Conservation (phyloP, 1,140 invertebrate species). For the Diorhabda sublineata region DNA sequence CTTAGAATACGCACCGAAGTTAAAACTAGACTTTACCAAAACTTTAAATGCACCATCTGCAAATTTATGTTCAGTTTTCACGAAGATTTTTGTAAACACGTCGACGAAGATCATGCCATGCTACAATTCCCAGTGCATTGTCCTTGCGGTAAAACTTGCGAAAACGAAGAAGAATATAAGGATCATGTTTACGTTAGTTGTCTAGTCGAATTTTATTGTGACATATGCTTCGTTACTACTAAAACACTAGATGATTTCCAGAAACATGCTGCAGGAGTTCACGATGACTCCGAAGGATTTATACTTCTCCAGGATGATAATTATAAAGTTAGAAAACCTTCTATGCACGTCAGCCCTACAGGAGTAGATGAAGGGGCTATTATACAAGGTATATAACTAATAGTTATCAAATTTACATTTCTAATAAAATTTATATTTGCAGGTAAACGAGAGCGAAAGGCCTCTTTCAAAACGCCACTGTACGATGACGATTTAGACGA, state of each 20-base stretch:
- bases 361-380: conserved; percentile 12
- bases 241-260: conserved; percentile 36
- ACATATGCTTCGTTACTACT: conserved; percentile 38
- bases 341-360: conserved; percentile 9
- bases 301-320: conserved; percentile 35
- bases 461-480: conserved; percentile 21
- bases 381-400: background rate
- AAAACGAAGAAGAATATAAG: conserved; percentile 35
- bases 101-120: conserved; percentile 36
- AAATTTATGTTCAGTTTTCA: conserved; percentile 39
- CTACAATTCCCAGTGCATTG: conserved; percentile 28
- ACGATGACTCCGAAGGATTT: conserved; percentile 40
- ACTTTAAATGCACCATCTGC: conserved; percentile 39
- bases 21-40: conserved; percentile 41
- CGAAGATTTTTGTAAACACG: conserved; percentile 40
- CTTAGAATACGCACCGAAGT: conserved; percentile 33
- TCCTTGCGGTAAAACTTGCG: conserved; percentile 33
- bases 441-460: conserved; percentile 23
- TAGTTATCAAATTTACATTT: background rate
- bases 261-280: conserved; percentile 33
- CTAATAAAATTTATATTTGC: conserved; percentile 7
- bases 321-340: conserved; percentile 28
- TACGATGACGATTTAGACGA: conserved; percentile 17
- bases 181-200: conserved; percentile 39
- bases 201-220: conserved; percentile 39